Evolutionary conservation across 2,797 vertebrate species (phyloP), one percentile per base, ranked within the genome.

Genomic region (Sebastes steindachneri): DNA sequence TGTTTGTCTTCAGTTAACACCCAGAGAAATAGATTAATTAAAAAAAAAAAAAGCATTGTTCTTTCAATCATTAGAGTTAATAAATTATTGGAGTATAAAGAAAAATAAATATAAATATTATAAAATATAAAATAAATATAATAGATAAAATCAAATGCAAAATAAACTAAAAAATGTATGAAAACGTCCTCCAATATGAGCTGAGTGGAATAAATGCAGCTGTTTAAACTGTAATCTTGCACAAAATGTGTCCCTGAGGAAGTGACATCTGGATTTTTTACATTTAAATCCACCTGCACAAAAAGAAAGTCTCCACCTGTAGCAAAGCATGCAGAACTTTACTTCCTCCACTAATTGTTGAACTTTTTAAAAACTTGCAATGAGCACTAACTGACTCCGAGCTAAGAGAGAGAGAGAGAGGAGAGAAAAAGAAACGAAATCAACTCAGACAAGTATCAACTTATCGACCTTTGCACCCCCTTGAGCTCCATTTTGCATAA

Each of bases 401-500:
- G 63, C 75, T 28, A 21, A 63, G 21, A 65, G 35, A 37, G 35
- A 37, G 28, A 72, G 9, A 58, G 26, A 75, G 33, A 57, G 37
- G 3, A 26, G n/a, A 55, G n/a, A 28, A 59, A 59, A 21, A 48
- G 54, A 67, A 72, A 79, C 67, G 31, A 79, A 84, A 88, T 51
- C 71, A 89, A 86, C 66, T 84, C 69, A 76, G 73, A 88, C 58
- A 79, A 84, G 80, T 89, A 82, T 53, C 10, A 86, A 89, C 84
- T 90, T 86, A 91, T 94, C 88, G 91, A 94, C 90, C 90, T 90
- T 68, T 90, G 71, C 73, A 14, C 80, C 89, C 83, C 89, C 83
- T 57, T 41, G 55, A 90, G 92, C 89, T 87, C 23, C 73, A 5
- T 26, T 85, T 83, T 83, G 89, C 91, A 92, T 90, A 53, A 83